These are phyloP conservation scores for Clivina fossor DNA, from an alignment of 2,888 invertebrate genomes.

Conservation along the genomic window DNA sequence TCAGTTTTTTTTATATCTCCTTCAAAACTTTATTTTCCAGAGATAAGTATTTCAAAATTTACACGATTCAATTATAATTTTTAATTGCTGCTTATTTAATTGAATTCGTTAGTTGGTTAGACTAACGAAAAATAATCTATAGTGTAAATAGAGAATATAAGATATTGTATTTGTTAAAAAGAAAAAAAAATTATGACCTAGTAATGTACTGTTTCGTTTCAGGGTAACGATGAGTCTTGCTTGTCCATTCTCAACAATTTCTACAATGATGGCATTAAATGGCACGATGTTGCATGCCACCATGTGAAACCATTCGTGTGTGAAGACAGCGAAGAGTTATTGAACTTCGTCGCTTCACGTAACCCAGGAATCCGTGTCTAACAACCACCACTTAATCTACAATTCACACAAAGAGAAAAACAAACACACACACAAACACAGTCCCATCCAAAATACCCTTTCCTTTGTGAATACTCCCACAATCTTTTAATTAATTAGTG, in stretches of 20 bases:
- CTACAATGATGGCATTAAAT: constrained; percentile 84
- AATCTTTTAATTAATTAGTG: constrained; percentile 10
- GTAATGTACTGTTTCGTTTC: constrained; percentile 35
- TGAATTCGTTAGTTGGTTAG: no score
- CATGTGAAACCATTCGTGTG: constrained; percentile 87
- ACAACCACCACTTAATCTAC: constrained; percentile 40
- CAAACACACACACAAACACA: background rate
- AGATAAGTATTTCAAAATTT: no score
- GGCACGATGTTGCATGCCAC: constrained; percentile 87
- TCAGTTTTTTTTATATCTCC: no score
- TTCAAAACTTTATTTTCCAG: no score
- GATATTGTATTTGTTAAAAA: no score
- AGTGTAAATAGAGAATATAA: no score
- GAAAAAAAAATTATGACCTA: no score
- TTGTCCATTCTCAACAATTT: constrained; percentile 87
- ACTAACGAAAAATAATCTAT: no score
- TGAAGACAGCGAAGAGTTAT: constrained; percentile 86
- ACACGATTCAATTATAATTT: no score
- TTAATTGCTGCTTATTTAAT: no score
- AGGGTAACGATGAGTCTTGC: constrained; percentile 91
- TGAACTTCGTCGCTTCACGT: constrained; percentile 87
- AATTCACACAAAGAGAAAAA: background rate
- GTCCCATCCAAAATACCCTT: background rate
- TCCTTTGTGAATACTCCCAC: constrained; percentile 29
- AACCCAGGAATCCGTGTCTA: constrained; percentile 83